A percentile compares a stretch with the other conserved stretches of the same genome.
These are phyloP conservation scores for Pomacea maculata DNA, from an alignment of 1,140 invertebrate species.

Conservation along the genomic window DNA sequence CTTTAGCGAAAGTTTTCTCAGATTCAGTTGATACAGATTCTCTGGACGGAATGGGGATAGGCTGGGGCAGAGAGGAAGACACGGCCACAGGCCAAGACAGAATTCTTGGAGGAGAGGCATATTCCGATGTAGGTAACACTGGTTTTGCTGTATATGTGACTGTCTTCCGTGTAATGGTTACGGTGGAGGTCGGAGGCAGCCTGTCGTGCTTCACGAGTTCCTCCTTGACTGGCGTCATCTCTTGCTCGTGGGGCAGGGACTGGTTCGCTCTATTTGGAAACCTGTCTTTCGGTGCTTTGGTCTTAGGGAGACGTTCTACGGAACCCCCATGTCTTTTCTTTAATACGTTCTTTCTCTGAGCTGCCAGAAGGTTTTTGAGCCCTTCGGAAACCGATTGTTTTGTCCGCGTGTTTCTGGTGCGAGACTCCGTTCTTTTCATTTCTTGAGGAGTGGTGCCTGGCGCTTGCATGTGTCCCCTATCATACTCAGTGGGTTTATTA, in stretches of 20 bases:
- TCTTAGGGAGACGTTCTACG: neutral
- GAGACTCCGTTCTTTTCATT: too few relatives aligned
- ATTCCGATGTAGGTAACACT: neutral
- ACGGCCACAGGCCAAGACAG: neutral
- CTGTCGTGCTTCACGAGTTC: neutral
- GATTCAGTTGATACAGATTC: neutral
- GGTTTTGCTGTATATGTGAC: constrained; percentile 8
- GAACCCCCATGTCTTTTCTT: neutral
- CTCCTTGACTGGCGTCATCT: constrained; percentile 1
- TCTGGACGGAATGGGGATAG: neutral
- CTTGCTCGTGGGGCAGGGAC: neutral
- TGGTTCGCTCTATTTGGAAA: neutral
- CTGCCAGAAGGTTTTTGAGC: neutral
- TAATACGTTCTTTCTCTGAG: neutral
- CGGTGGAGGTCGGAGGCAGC: constrained; percentile 2
- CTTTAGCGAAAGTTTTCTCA: neutral
- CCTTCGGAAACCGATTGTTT: neutral
- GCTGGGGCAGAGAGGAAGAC: neutral
- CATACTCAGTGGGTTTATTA: neutral
- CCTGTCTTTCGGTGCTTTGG: neutral
- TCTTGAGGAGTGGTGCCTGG: neutral
- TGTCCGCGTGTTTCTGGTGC: too few relatives aligned
- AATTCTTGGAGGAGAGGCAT: neutral
- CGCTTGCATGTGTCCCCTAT: neutral
- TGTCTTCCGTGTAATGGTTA: constrained; percentile 17